phyloP scores from a whole-genome alignment of 2,888 invertebrate species.

The Chydorus sphaericus region DNA sequence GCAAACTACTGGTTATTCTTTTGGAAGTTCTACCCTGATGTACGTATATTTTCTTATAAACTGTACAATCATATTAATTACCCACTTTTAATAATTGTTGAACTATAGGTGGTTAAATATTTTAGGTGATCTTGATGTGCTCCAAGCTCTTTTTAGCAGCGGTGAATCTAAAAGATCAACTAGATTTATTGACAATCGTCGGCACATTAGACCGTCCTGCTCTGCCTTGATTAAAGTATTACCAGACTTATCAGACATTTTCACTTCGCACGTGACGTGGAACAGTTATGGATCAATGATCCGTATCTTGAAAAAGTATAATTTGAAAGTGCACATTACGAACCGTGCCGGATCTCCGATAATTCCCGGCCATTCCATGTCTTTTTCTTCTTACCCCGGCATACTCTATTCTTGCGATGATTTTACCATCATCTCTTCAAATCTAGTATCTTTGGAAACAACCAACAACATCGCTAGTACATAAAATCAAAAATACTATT shows the following conservation, averaged over 20 bases:
- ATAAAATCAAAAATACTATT: no score
- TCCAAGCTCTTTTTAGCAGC: constrained; percentile 32
- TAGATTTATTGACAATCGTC: constrained; percentile 21
- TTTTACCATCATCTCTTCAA: constrained; percentile 50
- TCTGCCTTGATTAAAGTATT: constrained; percentile 50
- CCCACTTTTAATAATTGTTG: no score
- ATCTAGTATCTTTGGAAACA: constrained; percentile 58
- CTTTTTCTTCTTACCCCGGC: constrained; percentile 74
- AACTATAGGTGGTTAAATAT: constrained; percentile 50
- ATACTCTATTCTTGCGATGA: constrained; percentile 71
- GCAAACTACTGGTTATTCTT: constrained; percentile 38
- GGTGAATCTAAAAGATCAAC: neutral
- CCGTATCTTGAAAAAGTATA: constrained; percentile 67
- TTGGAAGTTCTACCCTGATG: constrained; percentile 17
- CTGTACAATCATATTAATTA: no score
- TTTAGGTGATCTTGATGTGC: constrained; percentile 55
- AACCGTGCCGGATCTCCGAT: constrained; percentile 28
- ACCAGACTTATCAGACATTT: constrained; percentile 42
- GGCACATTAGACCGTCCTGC: no score
- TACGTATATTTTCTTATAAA: no score
- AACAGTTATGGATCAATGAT: constrained; percentile 59
- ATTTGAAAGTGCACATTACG: constrained; percentile 53
- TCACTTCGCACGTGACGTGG: constrained; percentile 66
- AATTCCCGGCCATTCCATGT: constrained; percentile 50
- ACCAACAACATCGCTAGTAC: constrained; percentile 59